Conservation (phyloP, 2,797 vertebrate genomes). For the Anas bernieri region DNA sequence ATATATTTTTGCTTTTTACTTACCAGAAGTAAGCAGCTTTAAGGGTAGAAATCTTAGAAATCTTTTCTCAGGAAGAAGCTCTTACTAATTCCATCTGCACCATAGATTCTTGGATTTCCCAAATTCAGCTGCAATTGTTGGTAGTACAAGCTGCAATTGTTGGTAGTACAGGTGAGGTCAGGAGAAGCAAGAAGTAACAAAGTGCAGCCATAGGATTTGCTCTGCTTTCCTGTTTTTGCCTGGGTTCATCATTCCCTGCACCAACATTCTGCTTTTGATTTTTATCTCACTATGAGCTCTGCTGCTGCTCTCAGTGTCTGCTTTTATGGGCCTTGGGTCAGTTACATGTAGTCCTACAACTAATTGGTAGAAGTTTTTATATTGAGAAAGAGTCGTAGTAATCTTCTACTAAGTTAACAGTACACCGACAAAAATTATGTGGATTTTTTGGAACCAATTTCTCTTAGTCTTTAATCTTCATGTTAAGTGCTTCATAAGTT, state of each 20-base stretch:
- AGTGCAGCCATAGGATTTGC: background rate
- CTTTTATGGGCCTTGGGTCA: background rate
- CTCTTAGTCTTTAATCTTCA: background rate
- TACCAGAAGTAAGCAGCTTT: background rate
- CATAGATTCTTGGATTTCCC: background rate
- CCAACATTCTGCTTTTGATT: background rate
- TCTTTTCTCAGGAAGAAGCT: background rate
- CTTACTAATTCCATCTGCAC: background rate
- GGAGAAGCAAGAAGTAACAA: background rate
- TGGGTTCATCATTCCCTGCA: background rate
- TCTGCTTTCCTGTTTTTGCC: background rate
- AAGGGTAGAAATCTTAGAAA: background rate
- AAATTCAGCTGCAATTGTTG: background rate
- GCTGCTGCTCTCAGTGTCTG: background rate
- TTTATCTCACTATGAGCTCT: background rate
- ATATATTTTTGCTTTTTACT: background rate
- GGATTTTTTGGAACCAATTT: background rate
- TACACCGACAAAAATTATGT: background rate
- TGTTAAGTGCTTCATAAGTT: background rate
- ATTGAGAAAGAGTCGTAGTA: background rate
- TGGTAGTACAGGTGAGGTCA: background rate
- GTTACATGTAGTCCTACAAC: background rate
- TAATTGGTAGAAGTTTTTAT: background rate
- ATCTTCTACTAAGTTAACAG: background rate
- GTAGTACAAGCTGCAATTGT: background rate